Conservation (phyloP, 2,797 vertebrate genomes). For the Heteromormyrus szaboi region DNA sequence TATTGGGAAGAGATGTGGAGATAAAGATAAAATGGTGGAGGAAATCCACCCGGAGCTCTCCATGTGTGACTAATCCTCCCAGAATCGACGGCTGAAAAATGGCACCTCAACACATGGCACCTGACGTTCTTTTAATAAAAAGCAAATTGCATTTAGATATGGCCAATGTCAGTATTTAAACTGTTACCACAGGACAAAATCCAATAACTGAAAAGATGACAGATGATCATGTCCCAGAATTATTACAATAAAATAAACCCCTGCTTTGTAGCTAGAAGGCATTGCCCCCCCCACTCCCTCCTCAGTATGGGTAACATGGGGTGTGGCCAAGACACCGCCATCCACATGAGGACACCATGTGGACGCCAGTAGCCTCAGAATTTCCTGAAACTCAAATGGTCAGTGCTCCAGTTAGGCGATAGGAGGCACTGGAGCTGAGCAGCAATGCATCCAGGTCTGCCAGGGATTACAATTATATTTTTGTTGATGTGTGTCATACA, state of each 20-base stretch:
- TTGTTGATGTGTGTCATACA: background rate
- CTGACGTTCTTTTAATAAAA: conserved; percentile 11
- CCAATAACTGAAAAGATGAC: conserved; percentile 1
- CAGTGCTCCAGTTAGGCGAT: background rate
- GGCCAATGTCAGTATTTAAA: conserved; percentile 5
- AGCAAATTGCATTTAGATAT: background rate
- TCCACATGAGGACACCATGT: background rate
- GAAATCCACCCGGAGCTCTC: background rate
- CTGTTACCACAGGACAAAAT: conserved; percentile 2
- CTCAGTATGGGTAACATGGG: background rate
- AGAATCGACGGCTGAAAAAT: conserved; percentile 7
- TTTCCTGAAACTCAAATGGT: background rate
- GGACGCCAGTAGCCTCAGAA: background rate
- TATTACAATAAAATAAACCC: background rate
- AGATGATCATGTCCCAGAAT: conserved; percentile 7
- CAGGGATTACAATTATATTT: background rate
- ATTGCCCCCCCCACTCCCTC: background rate
- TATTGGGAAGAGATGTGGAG: background rate
- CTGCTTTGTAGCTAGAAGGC: background rate
- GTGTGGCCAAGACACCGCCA: background rate
- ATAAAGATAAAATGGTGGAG: background rate
- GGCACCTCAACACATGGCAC: background rate
- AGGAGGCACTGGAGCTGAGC: background rate
- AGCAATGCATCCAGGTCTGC: background rate
- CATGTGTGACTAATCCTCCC: background rate